Evolutionary conservation across 2,113 vertebrate genomes (phyloP).

Genomic region (Kryptolebias marmoratus): DNA sequence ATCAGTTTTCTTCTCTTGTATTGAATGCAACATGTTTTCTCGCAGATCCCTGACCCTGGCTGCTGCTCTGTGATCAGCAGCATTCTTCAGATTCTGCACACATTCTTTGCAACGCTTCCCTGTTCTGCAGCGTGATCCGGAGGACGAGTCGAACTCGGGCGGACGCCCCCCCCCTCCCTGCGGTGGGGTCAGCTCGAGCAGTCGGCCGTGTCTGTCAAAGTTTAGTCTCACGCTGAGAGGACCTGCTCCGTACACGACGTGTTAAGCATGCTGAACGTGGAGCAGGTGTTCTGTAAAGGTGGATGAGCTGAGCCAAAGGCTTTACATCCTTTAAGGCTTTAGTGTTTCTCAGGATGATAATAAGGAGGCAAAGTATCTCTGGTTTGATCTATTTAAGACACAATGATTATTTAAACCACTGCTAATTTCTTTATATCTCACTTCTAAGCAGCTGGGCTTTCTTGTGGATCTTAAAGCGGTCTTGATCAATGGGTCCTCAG

Average conservation of each 20-base stretch:
- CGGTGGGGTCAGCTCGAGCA: constrained; percentile 19
- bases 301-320: not conserved
- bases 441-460: too few species aligned
- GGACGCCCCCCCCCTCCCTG: constrained; percentile 16
- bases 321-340: not conserved
- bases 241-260: not conserved
- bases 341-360: not conserved
- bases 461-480: too few species aligned
- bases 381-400: not conserved
- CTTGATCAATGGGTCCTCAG: too few species aligned
- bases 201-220: constrained; percentile 6
- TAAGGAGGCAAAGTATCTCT: not conserved
- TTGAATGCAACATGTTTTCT: too few species aligned
- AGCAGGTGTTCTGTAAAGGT: not conserved
- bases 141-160: constrained; percentile 42
- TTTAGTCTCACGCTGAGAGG: constrained; percentile 5
- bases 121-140: constrained; percentile 26
- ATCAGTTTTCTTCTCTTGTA: too few species aligned
- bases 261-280: constrained; percentile 3
- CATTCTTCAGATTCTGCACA: constrained; percentile 67
- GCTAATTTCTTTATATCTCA: too few species aligned
- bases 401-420: too few species aligned
- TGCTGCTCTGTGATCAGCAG: constrained; percentile 21
- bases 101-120: constrained; percentile 42
- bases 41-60: not conserved